Evolutionary conservation across 2,888 invertebrate species (phyloP), one percentile per base, ranked within the genome.

Genomic region (Cantharis lateralis): DNA sequence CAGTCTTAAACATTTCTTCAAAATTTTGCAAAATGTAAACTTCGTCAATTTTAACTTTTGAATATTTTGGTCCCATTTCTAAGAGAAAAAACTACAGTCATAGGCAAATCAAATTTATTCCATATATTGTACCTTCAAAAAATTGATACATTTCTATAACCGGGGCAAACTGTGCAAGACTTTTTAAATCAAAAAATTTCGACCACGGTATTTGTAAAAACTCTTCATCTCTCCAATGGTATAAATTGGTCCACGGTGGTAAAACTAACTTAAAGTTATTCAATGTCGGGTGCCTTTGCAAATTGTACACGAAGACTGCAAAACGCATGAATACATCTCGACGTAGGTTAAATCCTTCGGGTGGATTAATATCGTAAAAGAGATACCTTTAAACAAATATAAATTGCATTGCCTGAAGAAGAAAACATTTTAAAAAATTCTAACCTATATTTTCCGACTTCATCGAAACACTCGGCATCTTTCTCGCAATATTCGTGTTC

Each of bases 281-380:
- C 68, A 89, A 88, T 76, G 87, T 86, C 68, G 82, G 78, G 3
- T 84, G 86, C 75, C 90, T 90, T 76, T 92, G 90, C 72, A 97
- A 89, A 77, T 93, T 91, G 28, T 93, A 91, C 0, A 96, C 90
- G 85, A 98, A 93, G 68, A 95, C 93, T 1, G 98, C 97, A 83
- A 98, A 91, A 82, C 99, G 91, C 91, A 99, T 94, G 85, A 97
- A 99, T 1, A 99, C 98, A 90, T 99, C 99, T 48, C 99, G 91
- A 15, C 98, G 91, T 79, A 99, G 90, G 89, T 99, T 99, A 86
- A 99, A 99, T 0, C 99, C 99, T 90, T 99, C 99, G 0, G 95
- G 94, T 2, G 94, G 94, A 89, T 99, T 99, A 0, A 99, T 94
- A 86, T 98, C 97, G 88, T 98, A 99, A 70, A 99, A 90, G 73